phyloP scores from a whole-genome alignment of 2,888 invertebrate genomes.

The Dryobotodes eremita region DNA sequence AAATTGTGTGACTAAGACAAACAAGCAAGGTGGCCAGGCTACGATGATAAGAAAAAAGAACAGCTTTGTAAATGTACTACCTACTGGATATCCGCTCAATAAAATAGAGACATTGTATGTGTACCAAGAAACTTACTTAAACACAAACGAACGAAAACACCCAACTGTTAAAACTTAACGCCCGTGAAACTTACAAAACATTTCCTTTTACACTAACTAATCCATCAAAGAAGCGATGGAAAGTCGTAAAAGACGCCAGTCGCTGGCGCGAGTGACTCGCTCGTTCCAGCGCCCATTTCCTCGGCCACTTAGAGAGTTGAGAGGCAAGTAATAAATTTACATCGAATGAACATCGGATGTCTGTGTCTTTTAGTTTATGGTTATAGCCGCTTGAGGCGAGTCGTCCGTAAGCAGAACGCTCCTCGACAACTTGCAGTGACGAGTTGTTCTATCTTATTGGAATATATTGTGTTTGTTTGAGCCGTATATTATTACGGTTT shows the following conservation, averaged over 20 bases:
- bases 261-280: conserved; percentile 54
- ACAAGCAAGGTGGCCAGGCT: not conserved
- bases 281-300: conserved; percentile 53
- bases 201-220: conserved; percentile 57
- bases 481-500: not conserved
- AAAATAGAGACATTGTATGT: conserved; percentile 33
- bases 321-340: conserved; percentile 64
- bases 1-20: not conserved
- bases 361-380: conserved; percentile 65
- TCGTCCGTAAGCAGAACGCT: conserved; percentile 30
- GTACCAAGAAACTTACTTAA: conserved; percentile 38
- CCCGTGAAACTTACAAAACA: conserved; percentile 46
- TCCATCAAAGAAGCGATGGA: conserved; percentile 52
- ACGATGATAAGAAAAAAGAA: conserved; percentile 2
- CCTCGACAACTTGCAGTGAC: conserved; percentile 3
- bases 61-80: conserved; percentile 3
- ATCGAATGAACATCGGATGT: conserved; percentile 64
- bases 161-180: conserved; percentile 46
- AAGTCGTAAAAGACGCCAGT: conserved; percentile 49
- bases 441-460: conserved; percentile 13
- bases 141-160: conserved; percentile 32
- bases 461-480: conserved; percentile 8
- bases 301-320: conserved; percentile 57
- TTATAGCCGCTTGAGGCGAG: conserved; percentile 52
- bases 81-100: conserved; percentile 50